A percentile compares a stretch with the other conserved stretches of the same genome.
These are phyloP conservation scores for Podarcis muralis DNA, from an alignment of 2,113 vertebrate genomes.

Conservation along the genomic window DNA sequence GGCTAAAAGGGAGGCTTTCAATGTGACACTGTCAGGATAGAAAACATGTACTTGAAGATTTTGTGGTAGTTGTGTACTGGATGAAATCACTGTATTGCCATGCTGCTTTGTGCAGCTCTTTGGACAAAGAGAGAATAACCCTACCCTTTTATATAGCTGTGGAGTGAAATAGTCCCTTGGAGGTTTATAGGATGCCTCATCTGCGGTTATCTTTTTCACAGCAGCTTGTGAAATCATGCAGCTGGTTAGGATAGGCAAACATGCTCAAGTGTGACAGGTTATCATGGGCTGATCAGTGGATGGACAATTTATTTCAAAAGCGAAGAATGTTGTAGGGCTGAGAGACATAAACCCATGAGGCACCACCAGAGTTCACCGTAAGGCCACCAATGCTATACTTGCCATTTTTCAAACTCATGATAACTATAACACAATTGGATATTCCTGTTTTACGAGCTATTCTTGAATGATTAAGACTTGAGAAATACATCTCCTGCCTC, in stretches of 20 bases:
- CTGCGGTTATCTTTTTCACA: neutral
- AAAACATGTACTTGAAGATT: neutral
- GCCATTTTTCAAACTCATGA: neutral
- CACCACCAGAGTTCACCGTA: neutral
- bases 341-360: neutral
- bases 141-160: neutral
- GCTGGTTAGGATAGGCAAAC: neutral
- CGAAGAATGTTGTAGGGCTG: neutral
- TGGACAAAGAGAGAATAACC: neutral
- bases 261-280: neutral
- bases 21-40: neutral
- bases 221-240: neutral
- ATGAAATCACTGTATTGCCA: neutral
- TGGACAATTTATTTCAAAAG: neutral
- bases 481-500: neutral
- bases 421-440: neutral
- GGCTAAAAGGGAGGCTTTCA: no score
- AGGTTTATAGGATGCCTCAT: neutral
- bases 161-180: neutral
- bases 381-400: neutral
- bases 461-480: neutral
- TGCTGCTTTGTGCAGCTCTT: neutral
- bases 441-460: neutral
- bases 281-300: neutral
- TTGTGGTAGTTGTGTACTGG: neutral